Evolutionary conservation across 2,113 vertebrate genomes (phyloP), one percentile per base, ranked within the genome.

Genomic region (Cariama cristata): DNA sequence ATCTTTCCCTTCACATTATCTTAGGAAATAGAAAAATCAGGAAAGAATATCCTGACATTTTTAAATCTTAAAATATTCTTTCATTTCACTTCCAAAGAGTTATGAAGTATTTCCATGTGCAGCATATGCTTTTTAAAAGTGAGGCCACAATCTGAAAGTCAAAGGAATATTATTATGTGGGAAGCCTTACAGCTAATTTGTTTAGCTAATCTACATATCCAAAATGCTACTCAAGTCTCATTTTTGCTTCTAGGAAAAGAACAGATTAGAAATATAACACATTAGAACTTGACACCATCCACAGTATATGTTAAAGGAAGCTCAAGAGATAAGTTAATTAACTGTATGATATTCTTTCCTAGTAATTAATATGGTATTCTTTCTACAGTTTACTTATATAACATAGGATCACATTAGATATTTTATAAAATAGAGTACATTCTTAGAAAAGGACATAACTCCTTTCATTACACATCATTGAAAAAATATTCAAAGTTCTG

Each of bases 111-210:
- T 92, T 92, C 79, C 32, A n/a, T 88, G 55, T 86, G 47, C 82
- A 95, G 32, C 79, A 97, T 96, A 90, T 76, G 67, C 19, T 67
- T 93, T 93, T 95, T 88, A 55, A 73, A 96, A 96, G 30, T 80
- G 42, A 93, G 56, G 45, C 45, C 79, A 50, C 42, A 83, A 32
- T 90, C 50, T 95, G 67, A 94, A 97, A 94, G 63, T 92, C 74
- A 88, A 92, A 62, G 26, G 32, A 90, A 83, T 86, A 88, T 81
- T 93, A 89, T 44, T 86, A 63, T 71, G 82, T 92, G 38, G 67
- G 82, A 93, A 95, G 75, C 3, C 42, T 69, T 79, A 42, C 23
- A 73, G 74, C 30, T 74, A 91, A 55, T 92, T 94, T 92, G 4
- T 88, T 96, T 69, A 94, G 71, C 55, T 94, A 86, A 97, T 66